Base-by-base conservation (phyloP, 2,888 invertebrate species). In the Thumatha senex region DNA sequence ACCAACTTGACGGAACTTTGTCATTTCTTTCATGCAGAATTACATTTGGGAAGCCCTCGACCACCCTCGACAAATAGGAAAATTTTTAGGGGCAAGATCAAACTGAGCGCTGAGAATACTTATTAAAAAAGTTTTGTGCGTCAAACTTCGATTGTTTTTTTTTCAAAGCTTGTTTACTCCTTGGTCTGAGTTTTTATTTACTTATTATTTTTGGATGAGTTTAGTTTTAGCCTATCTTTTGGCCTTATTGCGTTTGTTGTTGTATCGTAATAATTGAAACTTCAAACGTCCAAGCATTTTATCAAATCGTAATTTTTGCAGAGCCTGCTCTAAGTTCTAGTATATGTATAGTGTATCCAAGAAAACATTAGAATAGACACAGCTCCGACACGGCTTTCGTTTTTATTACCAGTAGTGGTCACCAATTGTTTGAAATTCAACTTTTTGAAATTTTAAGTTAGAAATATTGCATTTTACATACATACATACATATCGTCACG, bases 21-120 rank as follows among this genome's bases (percentile, higher is more conserved):
- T 81, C 84, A 86, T 83, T 84, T 85, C 80, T 80, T 86, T 85
- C 87, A 89, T 86, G 89, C 86, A 86, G 88, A 88, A 89, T 89
- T 87, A 87, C 88, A 80, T 86, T 86, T 75, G 74, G 72, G 73
- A 72, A 76, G 74, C 71, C 80, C 76, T 74, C 72, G 72, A 70
- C 77, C 74, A 77, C 71, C 80, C 76, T 74, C 72, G 72, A 70
- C 77, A 74, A 77, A 80, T 79, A 78, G 80, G 18, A 76, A 75
- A 80, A 84, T 82, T 85, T 82, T 78, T 78, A 73, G 78, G 83
- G 82, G 77, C 84, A 74, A 67, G 81, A 86, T 88, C 85, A 86
- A 85, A 84, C 77, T 75, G 85, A 84, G 85, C 84, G 86, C 81
- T 78, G 79, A 81, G 88, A 89, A 89, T 90, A n/a, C n/a, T n/a